Percentiles rank a stretch among this genome's conserved stretches.
Conservation (phyloP, 2,797 vertebrate genomes). For the Gadopsis bispinosus region DNA sequence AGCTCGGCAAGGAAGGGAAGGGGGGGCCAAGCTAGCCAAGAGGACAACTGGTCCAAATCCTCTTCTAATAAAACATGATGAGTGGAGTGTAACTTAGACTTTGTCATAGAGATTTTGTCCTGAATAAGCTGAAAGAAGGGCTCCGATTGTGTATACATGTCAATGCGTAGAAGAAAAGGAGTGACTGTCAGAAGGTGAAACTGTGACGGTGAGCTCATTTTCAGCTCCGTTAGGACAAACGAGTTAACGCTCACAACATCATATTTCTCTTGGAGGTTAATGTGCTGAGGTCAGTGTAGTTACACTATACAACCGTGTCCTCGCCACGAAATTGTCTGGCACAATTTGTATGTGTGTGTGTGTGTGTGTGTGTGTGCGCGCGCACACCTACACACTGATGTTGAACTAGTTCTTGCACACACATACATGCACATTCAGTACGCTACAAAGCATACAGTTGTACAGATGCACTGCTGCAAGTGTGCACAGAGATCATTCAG, state of each 20-base stretch:
- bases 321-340: neutral
- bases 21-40: slow-evolving; percentile 14
- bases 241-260: slow-evolving; percentile 44
- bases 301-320: slow-evolving; percentile 26
- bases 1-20: neutral
- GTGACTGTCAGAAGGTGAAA: slow-evolving; percentile 8
- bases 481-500: neutral
- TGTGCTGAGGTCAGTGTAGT: slow-evolving; percentile 49
- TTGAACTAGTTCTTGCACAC: slow-evolving; percentile 3
- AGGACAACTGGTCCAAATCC: slow-evolving; percentile 27
- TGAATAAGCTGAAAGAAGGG: slow-evolving; percentile 11
- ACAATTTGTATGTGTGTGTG: too few species aligned
- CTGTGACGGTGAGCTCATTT: slow-evolving; percentile 44
- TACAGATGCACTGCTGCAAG: neutral
- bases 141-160: slow-evolving; percentile 14
- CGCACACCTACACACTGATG: slow-evolving; percentile 7
- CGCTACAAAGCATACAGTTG: too few species aligned
- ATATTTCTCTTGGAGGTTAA: slow-evolving; percentile 30
- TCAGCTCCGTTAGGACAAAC: slow-evolving; percentile 43
- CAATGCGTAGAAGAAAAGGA: neutral
- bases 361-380: neutral
- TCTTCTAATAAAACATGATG: slow-evolving; percentile 55
- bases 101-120: slow-evolving; percentile 28
- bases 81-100: slow-evolving; percentile 29
- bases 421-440: neutral